Evolutionary conservation across 2,888 invertebrate species (phyloP), one percentile per base, ranked within the genome.

Genomic region (Clistopyga incitator): DNA sequence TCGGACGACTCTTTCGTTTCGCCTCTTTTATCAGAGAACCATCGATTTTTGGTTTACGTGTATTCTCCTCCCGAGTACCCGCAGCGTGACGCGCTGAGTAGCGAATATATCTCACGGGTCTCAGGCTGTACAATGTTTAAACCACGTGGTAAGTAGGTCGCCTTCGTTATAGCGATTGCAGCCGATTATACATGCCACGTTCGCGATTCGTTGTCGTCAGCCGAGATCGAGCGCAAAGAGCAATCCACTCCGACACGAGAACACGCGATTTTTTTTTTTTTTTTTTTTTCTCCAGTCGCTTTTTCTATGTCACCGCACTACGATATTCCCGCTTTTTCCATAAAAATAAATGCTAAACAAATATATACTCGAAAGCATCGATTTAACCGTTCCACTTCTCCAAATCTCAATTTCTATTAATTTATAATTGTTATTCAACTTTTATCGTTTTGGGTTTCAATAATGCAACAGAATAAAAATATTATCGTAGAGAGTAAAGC

Each of bases 121-220:
- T 18, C n/a, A 20, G 38, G 64, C 18, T 38, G 38, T 18, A 64
- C 64, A 18, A 52, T 52, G 47, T 65, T 38, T 76, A 76, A 38
- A 42, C 11, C 54, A 6, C 29, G 13, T 8, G 29, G 25, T 47
- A 77, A 67, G 67, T 77, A 77, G 76, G 76, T 77, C 76, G 56
- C 11, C 34, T 25, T 67, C 25, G 67, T 25, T 23, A 42, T 76
- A 13, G 56, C 76, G 76, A 76, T 54, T 42, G 38, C 56, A 67
- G 42, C 15, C 56, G 67, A 77, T 77, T 56, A 77, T 56, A 77
- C 76, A 45, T 34, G 68, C 59, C 68, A 77, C 77, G 56, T 78
- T 78, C 68, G 59, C 61, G 45, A 77, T 59, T 70, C 61, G 38
- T 38, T 61, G 50, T 70, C 59, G 23, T 65, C 68, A 38, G 34